Conservation (phyloP, 2,797 vertebrate genomes). For the Cetoscarus ocellatus region DNA sequence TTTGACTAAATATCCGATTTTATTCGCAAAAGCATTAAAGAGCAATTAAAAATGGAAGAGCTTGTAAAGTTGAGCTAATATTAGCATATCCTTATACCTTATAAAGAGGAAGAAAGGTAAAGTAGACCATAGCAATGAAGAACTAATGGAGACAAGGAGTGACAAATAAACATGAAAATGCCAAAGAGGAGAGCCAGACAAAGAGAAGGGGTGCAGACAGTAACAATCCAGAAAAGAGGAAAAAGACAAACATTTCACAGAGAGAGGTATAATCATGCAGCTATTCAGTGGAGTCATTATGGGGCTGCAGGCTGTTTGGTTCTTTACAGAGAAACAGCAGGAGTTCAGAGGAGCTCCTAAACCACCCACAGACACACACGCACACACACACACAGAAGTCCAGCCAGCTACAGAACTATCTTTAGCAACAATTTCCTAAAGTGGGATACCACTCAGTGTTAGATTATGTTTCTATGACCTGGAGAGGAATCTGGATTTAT, state of each 20-base stretch:
- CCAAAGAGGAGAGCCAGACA: conserved; percentile 42
- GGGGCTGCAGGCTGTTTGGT: conserved; percentile 77
- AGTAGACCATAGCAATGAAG: too few relatives aligned
- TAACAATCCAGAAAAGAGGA: conserved; percentile 54
- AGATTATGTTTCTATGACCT: conserved; percentile 59
- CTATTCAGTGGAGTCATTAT: conserved; percentile 81
- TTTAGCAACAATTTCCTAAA: conserved; percentile 71
- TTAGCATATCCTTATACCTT: not conserved
- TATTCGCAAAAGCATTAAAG: not conserved
- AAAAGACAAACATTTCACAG: conserved; percentile 72
- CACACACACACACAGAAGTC: conserved; percentile 71
- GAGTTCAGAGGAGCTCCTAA: conserved; percentile 75
- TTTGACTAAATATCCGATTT: too few relatives aligned
- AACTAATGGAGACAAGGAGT: conserved; percentile 25
- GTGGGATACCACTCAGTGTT: conserved; percentile 65
- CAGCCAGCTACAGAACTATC: conserved; percentile 72
- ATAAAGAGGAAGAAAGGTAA: too few relatives aligned
- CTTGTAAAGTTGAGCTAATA: too few relatives aligned
- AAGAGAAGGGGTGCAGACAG: conserved; percentile 56
- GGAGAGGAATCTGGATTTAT: conserved; percentile 60
- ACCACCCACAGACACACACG: conserved; percentile 72
- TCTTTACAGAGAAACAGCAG: conserved; percentile 79
- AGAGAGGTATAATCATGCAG: conserved; percentile 82
- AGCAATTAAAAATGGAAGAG: not conserved
- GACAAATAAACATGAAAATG: conserved; percentile 29